phyloP scores from a whole-genome alignment of 1,140 invertebrate species.

The Ostrea denselamellosa region DNA sequence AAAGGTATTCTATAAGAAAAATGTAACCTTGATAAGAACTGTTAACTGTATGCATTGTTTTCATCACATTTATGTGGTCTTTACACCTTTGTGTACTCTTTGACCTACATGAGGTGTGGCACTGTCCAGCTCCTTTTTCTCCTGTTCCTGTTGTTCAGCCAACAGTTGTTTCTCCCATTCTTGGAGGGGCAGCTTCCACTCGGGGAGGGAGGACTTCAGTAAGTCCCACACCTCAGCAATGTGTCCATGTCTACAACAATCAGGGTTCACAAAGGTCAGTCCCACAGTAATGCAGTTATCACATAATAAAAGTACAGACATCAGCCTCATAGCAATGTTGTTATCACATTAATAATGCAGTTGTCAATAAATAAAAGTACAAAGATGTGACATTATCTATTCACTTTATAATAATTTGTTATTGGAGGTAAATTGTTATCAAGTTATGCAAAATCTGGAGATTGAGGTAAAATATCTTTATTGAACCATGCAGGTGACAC shows the following conservation, averaged over 20 bases:
- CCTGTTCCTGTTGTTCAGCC: conserved; percentile 61
- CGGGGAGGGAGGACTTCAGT: conserved; percentile 69
- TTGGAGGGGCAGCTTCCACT: conserved; percentile 75
- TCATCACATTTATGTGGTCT: background rate
- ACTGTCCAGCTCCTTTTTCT: conserved; percentile 60
- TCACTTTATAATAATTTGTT: background rate
- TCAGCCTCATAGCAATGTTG: background rate
- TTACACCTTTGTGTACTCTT: background rate
- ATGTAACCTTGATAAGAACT: background rate
- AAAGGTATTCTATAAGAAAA: background rate
- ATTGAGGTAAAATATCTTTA: background rate
- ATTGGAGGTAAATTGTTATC: background rate
- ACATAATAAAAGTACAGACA: background rate
- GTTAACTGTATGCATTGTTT: background rate
- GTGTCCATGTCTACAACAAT: conserved; percentile 71
- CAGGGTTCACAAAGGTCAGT: background rate
- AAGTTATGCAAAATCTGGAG: background rate
- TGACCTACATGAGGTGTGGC: conserved; percentile 55
- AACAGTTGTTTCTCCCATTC: conserved; percentile 66
- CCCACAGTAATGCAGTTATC: background rate
- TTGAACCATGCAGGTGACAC: background rate
- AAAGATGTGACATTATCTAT: background rate
- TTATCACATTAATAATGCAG: background rate
- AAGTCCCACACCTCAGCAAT: conserved; percentile 76
- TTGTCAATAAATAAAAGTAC: background rate